Evolutionary conservation across 1,140 invertebrate species (phyloP), one percentile per base, ranked within the genome.

Genomic region (Drosophila burlai): DNA sequence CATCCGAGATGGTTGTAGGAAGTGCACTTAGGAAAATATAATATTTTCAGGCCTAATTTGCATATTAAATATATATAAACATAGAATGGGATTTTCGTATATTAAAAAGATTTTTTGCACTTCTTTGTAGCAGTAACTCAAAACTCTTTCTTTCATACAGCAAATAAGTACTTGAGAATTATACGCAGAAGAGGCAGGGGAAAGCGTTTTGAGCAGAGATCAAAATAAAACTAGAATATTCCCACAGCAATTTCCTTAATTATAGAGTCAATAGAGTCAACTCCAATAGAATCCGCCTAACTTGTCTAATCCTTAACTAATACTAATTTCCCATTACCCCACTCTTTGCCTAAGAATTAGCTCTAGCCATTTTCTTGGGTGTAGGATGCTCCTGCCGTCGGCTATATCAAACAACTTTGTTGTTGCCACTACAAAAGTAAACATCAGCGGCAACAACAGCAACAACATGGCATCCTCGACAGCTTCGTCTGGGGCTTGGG

Each of bases 381-480:
- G 63, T 62, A 65, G 16, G 58, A 55, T 45, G 36, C 36, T 66
- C 38, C 40, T 72, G 69, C 77, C 82, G 64, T 64, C 50, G 67
- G 77, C 64, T 42, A 73, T 65, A 83, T 66, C 77, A 69, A 80
- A 76, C 66, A 83, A 81, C 77, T 74, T 84, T 81, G 75, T 84
- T 84, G 82, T 63, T 85, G 82, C 66, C 66, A 87, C 80, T 77
- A 76, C 65, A 67, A 61, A 67, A 72, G 71, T 54, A 60, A 80
- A 45, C 67, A 76, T 24, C 61, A 74, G 38, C 62, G 69, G 40
- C 58, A 71, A 50, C 50, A 81, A 42, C 64, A 50, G 40, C 66
- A 62, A 45, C 60, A 49, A 38, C 46, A 38, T 24, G 63, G 66
- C 29, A 63, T 61, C 47, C 40, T 55, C 64, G 65, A 71, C 77